Evolutionary conservation across 1,140 invertebrate genomes (phyloP), one percentile per base, ranked within the genome.

Genomic region (Scaptomyza montana): DNA sequence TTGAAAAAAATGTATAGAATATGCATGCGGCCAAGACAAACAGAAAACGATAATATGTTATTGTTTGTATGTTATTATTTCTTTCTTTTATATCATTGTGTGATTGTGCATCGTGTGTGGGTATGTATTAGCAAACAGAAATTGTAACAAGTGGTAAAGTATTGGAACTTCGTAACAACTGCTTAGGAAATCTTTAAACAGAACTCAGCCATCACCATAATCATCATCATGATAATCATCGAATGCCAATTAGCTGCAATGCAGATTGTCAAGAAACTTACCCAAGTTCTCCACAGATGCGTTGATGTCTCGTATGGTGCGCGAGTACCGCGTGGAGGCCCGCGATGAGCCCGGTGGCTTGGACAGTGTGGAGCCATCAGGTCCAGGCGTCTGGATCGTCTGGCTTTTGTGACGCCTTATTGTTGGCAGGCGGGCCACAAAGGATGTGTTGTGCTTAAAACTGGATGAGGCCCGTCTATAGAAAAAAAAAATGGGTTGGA

Each of bases 401-500:
- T 95, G 94, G 85, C 95, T 95, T 92, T 96, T 96, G 93, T 96
- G 95, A 10, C 96, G 94, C 53, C 96, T 94, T 90, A 97, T 97
- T 41, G 97, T 97, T 65, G 96, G 96, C 91, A 97, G 93, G 67
- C 96, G 95, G 84, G 96, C 96, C 82, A 97, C 96, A 92, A 97
- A 97, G 41, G 96, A 97, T 77, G 96, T 96, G 92, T 97, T 97
- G 94, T 97, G 96, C 93, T 97, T 97, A 94, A 97, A 97, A 92
- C 96, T 97, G 92, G 93, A 94, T 91, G 94, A 94, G 86, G 94
- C 94, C 78, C 95, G 94, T 92, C 95, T 94, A 67, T 50, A 55
- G 85, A 84, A n/a, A 16, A 84, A n/a, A 16, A 28, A 13, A 19
- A 43, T 57, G 33, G 8, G 25, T 28, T 28, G 13, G 89, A 67